Conservation (phyloP, 2,113 vertebrate species). For the Naja naja region DNA sequence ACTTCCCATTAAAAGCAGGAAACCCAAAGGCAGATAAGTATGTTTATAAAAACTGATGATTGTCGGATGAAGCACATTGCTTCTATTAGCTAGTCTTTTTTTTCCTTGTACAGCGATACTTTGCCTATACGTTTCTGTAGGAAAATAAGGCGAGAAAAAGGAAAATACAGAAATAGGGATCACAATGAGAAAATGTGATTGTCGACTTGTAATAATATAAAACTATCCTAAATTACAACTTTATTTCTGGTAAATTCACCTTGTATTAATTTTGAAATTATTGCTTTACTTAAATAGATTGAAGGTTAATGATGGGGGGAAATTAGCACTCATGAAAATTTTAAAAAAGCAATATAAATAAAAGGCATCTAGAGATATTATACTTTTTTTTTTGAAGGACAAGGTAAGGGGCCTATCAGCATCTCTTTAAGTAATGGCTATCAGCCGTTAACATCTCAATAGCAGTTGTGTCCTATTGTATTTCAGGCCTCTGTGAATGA, state of each 20-base stretch:
- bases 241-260: background rate
- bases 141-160: background rate
- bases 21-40: background rate
- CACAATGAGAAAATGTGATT: too few species aligned
- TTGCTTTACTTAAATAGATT: background rate
- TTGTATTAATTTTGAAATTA: background rate
- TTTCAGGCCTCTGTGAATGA: background rate
- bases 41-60: background rate
- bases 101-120: background rate
- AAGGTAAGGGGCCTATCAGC: background rate
- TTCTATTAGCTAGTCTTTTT: background rate
- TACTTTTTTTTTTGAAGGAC: background rate
- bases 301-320: background rate
- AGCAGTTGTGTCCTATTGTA: background rate
- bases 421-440: background rate
- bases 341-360: background rate
- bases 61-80: background rate
- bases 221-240: background rate
- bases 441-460: background rate
- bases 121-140: background rate
- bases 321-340: background rate
- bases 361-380: background rate
- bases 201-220: background rate
- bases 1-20: constrained; percentile 1
- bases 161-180: background rate